A percentile compares a stretch with the other conserved stretches of the same genome.
phyloP scores from a whole-genome alignment of 2,797 vertebrate genomes.

The Pangasius macronema region DNA sequence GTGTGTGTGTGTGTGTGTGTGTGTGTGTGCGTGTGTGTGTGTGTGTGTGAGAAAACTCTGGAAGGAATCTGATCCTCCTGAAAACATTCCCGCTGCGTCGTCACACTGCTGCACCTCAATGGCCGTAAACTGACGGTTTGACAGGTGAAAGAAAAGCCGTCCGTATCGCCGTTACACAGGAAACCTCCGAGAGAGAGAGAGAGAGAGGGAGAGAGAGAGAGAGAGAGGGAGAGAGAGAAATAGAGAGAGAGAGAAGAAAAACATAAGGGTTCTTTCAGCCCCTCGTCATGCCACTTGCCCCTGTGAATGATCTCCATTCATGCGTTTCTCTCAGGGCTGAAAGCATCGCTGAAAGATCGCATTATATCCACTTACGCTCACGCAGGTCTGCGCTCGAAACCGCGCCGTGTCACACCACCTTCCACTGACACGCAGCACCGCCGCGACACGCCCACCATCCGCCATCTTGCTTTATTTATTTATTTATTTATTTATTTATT shows the following conservation, averaged over 20 bases:
- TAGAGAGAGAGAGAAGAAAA: slow-evolving; percentile 58
- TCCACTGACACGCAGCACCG: background rate
- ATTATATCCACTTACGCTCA: slow-evolving; percentile 74
- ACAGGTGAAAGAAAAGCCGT: slow-evolving; percentile 65
- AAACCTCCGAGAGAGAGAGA: slow-evolving; percentile 58
- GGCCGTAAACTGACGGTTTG: slow-evolving; percentile 66
- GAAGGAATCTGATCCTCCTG: slow-evolving; percentile 62
- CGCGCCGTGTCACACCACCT: background rate
- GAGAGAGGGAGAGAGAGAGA: slow-evolving; percentile 21
- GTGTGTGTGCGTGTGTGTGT: background rate
- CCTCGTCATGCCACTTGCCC: slow-evolving; percentile 77
- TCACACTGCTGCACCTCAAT: slow-evolving; percentile 62
- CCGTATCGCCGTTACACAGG: slow-evolving; percentile 68
- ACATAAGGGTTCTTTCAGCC: slow-evolving; percentile 74
- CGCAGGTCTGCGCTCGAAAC: slow-evolving; percentile 57
- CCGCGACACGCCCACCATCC: background rate
- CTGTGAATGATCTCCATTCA: slow-evolving; percentile 76
- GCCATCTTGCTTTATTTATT: background rate
- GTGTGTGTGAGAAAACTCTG: slow-evolving; percentile 44
- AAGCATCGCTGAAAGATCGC: slow-evolving; percentile 74
- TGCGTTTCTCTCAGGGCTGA: slow-evolving; percentile 71
- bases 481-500: background rate
- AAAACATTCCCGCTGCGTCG: slow-evolving; percentile 62
- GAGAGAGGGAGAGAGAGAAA: slow-evolving; percentile 32
- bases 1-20: too few species aligned